Base-by-base conservation (phyloP, 2,888 invertebrate species). In the Synanthedon tipuliformis region DNA sequence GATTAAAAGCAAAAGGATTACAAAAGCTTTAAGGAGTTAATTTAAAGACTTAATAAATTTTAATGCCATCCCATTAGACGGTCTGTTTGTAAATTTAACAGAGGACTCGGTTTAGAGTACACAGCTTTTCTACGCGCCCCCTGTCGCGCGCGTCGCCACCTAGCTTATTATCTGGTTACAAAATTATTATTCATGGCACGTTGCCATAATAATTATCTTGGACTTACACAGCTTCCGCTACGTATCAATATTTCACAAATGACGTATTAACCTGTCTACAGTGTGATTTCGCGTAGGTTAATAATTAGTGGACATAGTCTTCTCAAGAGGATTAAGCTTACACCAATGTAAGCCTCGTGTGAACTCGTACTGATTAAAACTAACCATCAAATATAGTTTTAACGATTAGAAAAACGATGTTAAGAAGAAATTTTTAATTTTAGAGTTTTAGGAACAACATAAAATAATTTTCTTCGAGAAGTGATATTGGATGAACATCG, bases 101-200 rank as follows among this genome's bases (percentile, higher is more conserved):
- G 61, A 57, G 61, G 64, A 60, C 61, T 59, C 54, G 56, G 58
- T 52, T 56, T 51, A 52, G 54, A 51, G 53, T 27, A 51, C 52
- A 48, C 55, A 52, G 50, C 23, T 23, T 23, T 23, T 23, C 23
- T 23, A 23, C 23, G 23, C 52, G 50, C 52, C 41, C 13, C 48
- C 51, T 52, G 49, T 52, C 45, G 48, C 45, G 52, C 54, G 48
- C 50, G 49, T 40, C 51, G 45, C 41, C 51, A n/a, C 51, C 50
- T 53, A 62, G 66, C 67, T 67, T 68, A 66, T 67, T 67, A 64
- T 64, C 60, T 54, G 62, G 57, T 71, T 67, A 71, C 70, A 59
- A 66, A 71, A 74, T 77, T 76, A 75, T 69, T 78, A 81, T 77
- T 76, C 74, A 77, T 68, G 66, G 66, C 73, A 73, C 71, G 73